Evolutionary conservation across 2,113 vertebrate species (phyloP).

Genomic region (Phaetusa simplex): DNA sequence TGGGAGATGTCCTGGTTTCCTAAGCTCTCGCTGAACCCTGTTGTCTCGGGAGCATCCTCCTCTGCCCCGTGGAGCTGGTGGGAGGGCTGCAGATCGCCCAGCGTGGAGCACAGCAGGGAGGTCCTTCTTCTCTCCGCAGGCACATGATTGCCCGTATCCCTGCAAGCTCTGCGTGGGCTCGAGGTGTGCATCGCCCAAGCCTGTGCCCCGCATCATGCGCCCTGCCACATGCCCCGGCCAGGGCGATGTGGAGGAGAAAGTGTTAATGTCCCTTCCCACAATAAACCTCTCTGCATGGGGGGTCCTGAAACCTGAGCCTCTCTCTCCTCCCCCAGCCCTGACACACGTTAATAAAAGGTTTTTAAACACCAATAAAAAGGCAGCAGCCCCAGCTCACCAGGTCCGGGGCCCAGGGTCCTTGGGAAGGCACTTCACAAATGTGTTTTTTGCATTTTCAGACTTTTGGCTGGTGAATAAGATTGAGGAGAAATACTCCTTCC

Average conservation of each 20-base stretch:
- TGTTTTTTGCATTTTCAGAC: conserved; percentile 82
- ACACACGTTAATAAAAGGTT: conserved; percentile 75
- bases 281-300: conserved; percentile 66
- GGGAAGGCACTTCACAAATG: conserved; percentile 77
- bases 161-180: not conserved
- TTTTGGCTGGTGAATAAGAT: conserved; percentile 80
- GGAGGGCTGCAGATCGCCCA: not conserved
- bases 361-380: conserved; percentile 70
- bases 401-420: conserved; percentile 67
- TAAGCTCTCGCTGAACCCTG: conserved; percentile 13
- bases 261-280: conserved; percentile 77
- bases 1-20: conserved; percentile 43
- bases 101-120: not conserved
- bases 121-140: not conserved
- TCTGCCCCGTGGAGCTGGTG: not conserved
- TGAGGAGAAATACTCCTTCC: conserved; percentile 80
- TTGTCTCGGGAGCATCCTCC: conserved; percentile 57
- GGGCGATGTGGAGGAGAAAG: conserved; percentile 66
- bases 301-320: conserved; percentile 72
- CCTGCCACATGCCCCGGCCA: conserved; percentile 11
- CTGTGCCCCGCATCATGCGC: not conserved
- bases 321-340: conserved; percentile 56
- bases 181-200: not conserved
- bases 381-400: conserved; percentile 70
- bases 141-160: not conserved